phyloP scores from a whole-genome alignment of 2,888 invertebrate genomes.

The Bombyx huttoni region DNA sequence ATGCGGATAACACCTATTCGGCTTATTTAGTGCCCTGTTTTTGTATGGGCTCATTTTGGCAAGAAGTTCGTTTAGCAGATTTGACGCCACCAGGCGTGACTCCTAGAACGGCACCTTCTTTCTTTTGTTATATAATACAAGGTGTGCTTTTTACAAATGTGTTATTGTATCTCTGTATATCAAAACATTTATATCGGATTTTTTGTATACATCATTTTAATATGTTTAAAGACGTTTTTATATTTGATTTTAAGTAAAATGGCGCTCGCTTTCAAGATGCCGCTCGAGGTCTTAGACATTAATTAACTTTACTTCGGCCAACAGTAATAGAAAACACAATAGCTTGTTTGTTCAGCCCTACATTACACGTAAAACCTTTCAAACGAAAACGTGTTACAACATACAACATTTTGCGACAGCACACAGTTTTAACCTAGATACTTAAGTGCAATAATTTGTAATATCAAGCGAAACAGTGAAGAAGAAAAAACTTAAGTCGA shows the following conservation, averaged over 20 bases:
- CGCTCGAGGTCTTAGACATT: too few species aligned
- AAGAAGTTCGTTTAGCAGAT: background rate
- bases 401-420: background rate
- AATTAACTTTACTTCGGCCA: too few species aligned
- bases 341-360: background rate
- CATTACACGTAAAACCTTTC: background rate
- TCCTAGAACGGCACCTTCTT: background rate
- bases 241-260: too few species aligned
- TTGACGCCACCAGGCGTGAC: background rate
- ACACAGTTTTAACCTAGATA: background rate
- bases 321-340: background rate
- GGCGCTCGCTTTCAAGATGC: too few species aligned
- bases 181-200: too few species aligned
- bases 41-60: constrained; percentile 4
- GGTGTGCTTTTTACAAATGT: background rate
- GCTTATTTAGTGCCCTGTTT: constrained; percentile 15
- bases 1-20: constrained; percentile 28
- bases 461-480: background rate
- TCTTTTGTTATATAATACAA: background rate
- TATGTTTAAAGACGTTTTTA: too few species aligned
- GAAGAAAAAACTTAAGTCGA: background rate
- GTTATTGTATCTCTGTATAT: too few species aligned
- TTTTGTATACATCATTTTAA: too few species aligned
- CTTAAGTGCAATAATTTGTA: background rate
- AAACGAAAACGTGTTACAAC: background rate